Percentiles rank a stretch among this genome's conserved stretches.
These are phyloP conservation scores for Hydropotes inermis DNA, from an alignment of 2,113 vertebrate species.

Conservation along the genomic window DNA sequence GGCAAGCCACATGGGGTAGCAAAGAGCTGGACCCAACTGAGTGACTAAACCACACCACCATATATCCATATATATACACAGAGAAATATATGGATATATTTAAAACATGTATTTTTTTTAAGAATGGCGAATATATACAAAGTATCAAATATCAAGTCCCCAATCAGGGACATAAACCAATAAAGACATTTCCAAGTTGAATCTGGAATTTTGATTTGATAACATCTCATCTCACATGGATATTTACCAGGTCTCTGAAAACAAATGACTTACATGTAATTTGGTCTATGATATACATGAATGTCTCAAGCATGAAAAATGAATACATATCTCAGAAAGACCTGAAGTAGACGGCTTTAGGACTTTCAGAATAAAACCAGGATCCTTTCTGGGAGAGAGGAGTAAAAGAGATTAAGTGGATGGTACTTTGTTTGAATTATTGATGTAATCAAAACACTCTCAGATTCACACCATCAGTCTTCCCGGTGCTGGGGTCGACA, in stretches of 20 bases:
- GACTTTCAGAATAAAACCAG: conserved; percentile 61
- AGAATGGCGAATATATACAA: background rate
- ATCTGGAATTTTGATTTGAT: background rate
- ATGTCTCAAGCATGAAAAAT: conserved; percentile 53
- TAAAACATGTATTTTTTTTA: background rate
- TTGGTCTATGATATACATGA: conserved; percentile 69
- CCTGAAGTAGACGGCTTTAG: conserved; percentile 69
- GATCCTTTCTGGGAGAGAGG: conserved; percentile 61
- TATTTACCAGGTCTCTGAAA: conserved; percentile 51
- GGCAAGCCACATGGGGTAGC: background rate
- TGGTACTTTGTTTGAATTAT: conserved; percentile 78
- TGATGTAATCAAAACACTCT: conserved; percentile 76
- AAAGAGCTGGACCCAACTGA: background rate
- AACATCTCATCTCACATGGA: background rate
- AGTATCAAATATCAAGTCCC: background rate
- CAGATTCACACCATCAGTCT: conserved; percentile 70
- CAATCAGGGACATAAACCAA: background rate
- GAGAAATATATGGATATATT: background rate
- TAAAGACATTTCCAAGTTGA: background rate
- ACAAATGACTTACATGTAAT: conserved; percentile 62
- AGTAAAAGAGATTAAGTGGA: conserved; percentile 74
- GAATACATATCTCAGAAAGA: conserved; percentile 72
- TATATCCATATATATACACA: background rate
- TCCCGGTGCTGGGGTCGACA: conserved; percentile 36
- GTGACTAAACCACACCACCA: background rate